Conservation (phyloP, 2,888 invertebrate genomes). For the Macaria liturata region DNA sequence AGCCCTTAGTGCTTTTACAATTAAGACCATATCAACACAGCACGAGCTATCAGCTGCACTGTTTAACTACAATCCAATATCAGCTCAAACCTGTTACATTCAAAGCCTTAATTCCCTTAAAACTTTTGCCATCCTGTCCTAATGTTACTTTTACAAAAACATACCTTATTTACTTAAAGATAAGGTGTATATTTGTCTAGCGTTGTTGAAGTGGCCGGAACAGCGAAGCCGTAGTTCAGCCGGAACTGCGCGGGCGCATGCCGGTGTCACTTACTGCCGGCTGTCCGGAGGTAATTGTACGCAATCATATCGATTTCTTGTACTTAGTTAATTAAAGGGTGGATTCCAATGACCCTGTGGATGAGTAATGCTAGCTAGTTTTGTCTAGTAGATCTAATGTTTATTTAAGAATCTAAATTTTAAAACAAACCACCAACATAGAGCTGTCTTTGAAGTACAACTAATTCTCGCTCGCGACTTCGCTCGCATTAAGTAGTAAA, state of each 20-base stretch:
- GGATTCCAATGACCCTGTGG: neutral
- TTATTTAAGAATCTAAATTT: no score
- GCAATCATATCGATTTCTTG: slow-evolving; percentile 51
- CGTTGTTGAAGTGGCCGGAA: slow-evolving; percentile 53
- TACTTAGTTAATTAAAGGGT: slow-evolving; percentile 36
- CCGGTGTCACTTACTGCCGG: slow-evolving; percentile 65
- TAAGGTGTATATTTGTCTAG: slow-evolving; percentile 21
- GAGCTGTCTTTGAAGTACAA: no score
- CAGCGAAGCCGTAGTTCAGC: slow-evolving; percentile 77
- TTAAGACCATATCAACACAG: slow-evolving; percentile 6
- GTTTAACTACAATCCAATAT: no score
- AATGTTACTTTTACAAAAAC: neutral
- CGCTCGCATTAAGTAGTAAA: no score
- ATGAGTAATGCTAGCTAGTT: no score
- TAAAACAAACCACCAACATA: no score
- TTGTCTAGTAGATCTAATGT: no score
- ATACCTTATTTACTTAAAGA: neutral
- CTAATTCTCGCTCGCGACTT: no score
- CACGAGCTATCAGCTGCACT: neutral
- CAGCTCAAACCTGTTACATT: no score
- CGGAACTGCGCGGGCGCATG: slow-evolving; percentile 76
- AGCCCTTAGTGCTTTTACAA: neutral
- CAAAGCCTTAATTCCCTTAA: no score
- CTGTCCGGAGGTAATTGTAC: slow-evolving; percentile 61
- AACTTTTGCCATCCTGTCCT: no score